Evolutionary conservation across 2,797 vertebrate genomes (phyloP).

Genomic region (Acrossocheilus fasciatus): DNA sequence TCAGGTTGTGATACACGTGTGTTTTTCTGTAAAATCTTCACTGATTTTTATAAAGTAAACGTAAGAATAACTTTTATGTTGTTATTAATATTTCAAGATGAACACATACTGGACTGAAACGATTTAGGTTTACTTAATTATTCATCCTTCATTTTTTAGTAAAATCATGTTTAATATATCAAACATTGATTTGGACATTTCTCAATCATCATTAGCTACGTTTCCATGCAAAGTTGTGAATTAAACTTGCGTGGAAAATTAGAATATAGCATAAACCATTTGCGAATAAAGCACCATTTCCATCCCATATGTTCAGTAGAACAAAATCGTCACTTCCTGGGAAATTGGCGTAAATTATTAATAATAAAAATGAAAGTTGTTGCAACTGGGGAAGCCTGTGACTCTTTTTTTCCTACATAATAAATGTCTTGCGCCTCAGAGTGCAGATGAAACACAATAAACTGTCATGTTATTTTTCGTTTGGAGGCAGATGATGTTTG

Average conservation of each 20-base stretch:
- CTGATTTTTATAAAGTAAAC: neutral
- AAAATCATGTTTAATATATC: neutral
- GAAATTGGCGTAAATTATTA: neutral
- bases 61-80: neutral
- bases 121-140: neutral
- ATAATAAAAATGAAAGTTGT: neutral
- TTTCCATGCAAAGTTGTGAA: neutral
- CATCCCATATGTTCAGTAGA: neutral
- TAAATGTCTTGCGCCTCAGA: neutral
- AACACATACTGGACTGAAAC: neutral
- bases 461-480: neutral
- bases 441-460: neutral
- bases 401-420: neutral
- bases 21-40: neutral
- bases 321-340: neutral
- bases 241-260: neutral
- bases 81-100: neutral
- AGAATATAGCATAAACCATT: neutral
- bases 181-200: neutral
- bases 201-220: neutral
- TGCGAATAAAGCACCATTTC: neutral
- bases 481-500: neutral
- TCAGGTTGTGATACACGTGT: neutral
- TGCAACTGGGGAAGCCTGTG: neutral
- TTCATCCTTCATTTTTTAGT: too few species aligned